Evolutionary conservation across 1,140 invertebrate species (phyloP), one percentile per base, ranked within the genome.

Genomic region (Ylistrum balloti): DNA sequence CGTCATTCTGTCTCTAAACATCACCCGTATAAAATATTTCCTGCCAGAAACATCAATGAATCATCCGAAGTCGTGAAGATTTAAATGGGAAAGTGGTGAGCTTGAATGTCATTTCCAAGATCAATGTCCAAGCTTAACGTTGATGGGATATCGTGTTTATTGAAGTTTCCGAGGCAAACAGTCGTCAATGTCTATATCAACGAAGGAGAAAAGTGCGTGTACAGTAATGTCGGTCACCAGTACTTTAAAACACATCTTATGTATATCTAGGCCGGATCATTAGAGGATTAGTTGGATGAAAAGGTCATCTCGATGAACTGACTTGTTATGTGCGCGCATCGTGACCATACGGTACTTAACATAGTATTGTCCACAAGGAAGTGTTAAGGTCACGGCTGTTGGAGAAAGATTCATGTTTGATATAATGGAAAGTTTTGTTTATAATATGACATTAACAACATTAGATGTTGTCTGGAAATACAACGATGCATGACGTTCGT

Each of bases 51-150:
- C 13, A 7, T 38, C 35, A 38, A 45, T 45, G 41, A 45, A 45
- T 45, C 17, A 17, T 45, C 17, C 1, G 10, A 45, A 15, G 41
- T 45, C 41, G 41, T 45, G 41, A 45, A 1, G 7, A 15, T 45
- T 45, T 45, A 1, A 45, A 1, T 9, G 17, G 41, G 20, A 45
- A 45, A 45, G 35, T 38, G 13, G 35, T 13, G 35, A 38, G 41
- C 41, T n/a, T n/a, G 56, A n/a, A 74, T 74, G n/a, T 74, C 56
- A 74, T 74, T 74, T 74, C 56, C 56, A 28, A 74, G 56, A 28
- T 74, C 56, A 74, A 28, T 74, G 56, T 74, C 56, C 56, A 74
- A 74, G 22, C 5, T n/a, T 74, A 74, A 3, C 22, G 28, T 1
- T 74, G 56, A 74, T 74, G 56, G 56, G 22, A n/a, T 74, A 7